Conservation (phyloP, 1,140 invertebrate species). For the Ladona fulva region DNA sequence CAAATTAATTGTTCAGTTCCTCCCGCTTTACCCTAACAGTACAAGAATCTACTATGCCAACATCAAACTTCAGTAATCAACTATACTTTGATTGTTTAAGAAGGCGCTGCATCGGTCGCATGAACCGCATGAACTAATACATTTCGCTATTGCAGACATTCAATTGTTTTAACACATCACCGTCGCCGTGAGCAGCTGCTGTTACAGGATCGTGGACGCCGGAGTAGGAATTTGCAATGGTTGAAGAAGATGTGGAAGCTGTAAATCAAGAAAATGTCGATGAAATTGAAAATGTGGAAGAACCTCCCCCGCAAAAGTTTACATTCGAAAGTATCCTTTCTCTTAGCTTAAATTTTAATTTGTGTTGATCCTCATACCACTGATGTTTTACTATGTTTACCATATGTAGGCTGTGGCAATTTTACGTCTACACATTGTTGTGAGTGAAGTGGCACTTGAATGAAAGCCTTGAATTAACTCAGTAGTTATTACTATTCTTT, state of each 20-base stretch:
- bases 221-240: conserved; percentile 16
- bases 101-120: background rate
- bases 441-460: no score
- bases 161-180: background rate
- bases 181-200: background rate
- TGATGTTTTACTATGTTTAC: no score
- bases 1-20: no score
- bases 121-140: conserved; percentile 12
- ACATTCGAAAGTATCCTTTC: conserved; percentile 28
- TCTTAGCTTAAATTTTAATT: background rate
- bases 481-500: no score
- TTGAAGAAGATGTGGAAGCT: conserved; percentile 19
- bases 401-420: no score
- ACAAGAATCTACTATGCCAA: no score
- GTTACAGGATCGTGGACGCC: background rate
- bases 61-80: background rate
- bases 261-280: conserved; percentile 15
- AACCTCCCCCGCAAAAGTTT: conserved; percentile 18
- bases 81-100: conserved; percentile 14
- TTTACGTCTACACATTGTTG: no score
- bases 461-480: no score
- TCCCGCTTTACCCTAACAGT: no score
- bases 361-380: no score
- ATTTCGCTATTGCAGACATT: conserved; percentile 1
- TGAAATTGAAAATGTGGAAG: conserved; percentile 16